Base-by-base conservation (phyloP, 2,888 invertebrate genomes). In the Tridacna gigas region DNA sequence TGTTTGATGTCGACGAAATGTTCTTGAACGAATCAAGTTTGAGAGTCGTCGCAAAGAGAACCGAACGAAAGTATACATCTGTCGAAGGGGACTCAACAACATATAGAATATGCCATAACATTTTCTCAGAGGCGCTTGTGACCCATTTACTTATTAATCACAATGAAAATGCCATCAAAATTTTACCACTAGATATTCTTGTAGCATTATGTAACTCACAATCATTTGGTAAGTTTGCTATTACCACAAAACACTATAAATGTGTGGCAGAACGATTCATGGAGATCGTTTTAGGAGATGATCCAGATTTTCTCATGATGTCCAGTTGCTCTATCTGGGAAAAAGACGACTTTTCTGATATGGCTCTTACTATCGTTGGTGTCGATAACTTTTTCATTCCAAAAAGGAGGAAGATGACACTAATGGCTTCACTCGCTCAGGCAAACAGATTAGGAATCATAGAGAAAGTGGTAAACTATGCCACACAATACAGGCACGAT, bases 321-420 rank as follows among this genome's bases (percentile, higher is more conserved):
- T 79, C 86, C 0, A 26, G 82, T 18, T 80, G 74, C 7, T 56
- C 65, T 3, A 18, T 84, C 4, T 86, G 86, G 86, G 56, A 78
- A 20, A 73, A 67, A 18, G 69, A 66, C 0, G 51, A 56, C 28
- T 86, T 86, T 65, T 20, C 60, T 11, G 69, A 80, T 11, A 25
- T 67, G 9, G 74, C 82, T 5, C 28, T 80, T 25, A 67, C 67
- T 4, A 45, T 67, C n/a, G n/a, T 79, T 13, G 80, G 80, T n/a
- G 45, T 76, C 13, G 65, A 80, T 15, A 77, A 76, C 47, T 83
- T 83, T 73, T 74, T 83, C 37, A 28, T 48, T 1, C 56, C 73
- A 69, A 83, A 86, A 51, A 18, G 67, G 18, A 26, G 51, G 0
- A 37, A 73, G 2, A 11, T 61, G 3, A 63, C 79, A 12, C 67